These are phyloP conservation scores for Centropus bengalensis DNA, from an alignment of 2,113 vertebrate species.

Conservation along the genomic window DNA sequence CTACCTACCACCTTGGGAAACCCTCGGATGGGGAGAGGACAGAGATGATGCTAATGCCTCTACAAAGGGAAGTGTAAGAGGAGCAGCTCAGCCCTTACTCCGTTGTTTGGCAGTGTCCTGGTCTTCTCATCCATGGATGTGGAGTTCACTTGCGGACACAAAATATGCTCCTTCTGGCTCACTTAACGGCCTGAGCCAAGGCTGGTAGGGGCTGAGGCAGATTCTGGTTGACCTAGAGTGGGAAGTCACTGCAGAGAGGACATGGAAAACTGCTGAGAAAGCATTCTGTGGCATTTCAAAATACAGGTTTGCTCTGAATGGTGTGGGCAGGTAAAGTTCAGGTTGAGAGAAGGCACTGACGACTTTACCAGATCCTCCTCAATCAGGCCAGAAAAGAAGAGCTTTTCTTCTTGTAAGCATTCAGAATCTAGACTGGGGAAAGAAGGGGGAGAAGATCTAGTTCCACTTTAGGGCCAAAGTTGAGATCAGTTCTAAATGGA, in stretches of 20 bases:
- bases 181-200: neutral
- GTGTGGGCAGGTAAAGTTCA: neutral
- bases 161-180: neutral
- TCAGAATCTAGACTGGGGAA: accelerated
- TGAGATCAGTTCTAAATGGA: neutral
- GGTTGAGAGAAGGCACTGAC: neutral
- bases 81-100: neutral
- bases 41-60: neutral
- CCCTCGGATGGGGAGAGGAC: neutral
- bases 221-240: neutral
- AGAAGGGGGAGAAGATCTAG: neutral
- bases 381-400: neutral
- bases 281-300: neutral
- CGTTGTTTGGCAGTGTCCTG: neutral
- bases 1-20: neutral
- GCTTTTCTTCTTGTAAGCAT: neutral
- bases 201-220: neutral
- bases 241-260: neutral
- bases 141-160: neutral
- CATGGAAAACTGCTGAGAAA: neutral
- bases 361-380: neutral
- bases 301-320: neutral
- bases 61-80: neutral
- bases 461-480: neutral
- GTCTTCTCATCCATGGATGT: neutral